phyloP scores from a whole-genome alignment of 2,888 invertebrate genomes.

The Axea sp. region DNA sequence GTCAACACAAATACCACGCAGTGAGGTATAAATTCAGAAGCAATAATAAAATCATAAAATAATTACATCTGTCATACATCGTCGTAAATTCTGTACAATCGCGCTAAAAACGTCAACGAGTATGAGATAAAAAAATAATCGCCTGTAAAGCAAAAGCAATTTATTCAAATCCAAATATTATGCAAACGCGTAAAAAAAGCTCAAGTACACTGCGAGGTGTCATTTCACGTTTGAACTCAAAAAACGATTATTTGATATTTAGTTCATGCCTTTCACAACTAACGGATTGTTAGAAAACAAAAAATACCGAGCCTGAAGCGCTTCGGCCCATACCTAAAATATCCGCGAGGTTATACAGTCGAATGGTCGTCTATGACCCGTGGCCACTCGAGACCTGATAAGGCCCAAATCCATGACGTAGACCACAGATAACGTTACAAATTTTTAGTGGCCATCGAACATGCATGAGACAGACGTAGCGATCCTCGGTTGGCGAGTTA shows the following conservation, averaged over 20 bases:
- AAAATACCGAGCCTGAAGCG: not conserved
- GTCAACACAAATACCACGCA: conserved; percentile 8
- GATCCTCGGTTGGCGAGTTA: conserved; percentile 28
- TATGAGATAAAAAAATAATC: no score
- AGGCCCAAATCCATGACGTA: conserved; percentile 15
- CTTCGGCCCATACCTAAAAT: conserved; percentile 12
- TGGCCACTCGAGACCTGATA: not conserved
- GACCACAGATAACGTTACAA: no score
- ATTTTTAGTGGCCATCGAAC: no score
- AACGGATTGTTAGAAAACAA: conserved; percentile 24
- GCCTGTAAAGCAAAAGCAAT: no score
- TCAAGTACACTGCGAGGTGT: not conserved
- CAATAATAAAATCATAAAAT: conserved; percentile 12
- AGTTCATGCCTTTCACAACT: conserved; percentile 54
- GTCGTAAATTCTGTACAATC: no score
- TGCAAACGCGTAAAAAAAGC: conserved; percentile 6
- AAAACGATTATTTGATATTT: conserved; percentile 35
- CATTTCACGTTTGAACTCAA: conserved; percentile 6
- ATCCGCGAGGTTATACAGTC: not conserved
- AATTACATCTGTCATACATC: no score
- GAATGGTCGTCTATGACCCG: not conserved
- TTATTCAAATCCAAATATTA: conserved; percentile 12
- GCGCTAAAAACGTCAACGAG: no score
- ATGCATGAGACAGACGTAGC: conserved; percentile 6
- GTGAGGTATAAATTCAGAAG: conserved; percentile 6